Base-by-base conservation (phyloP, 2,113 vertebrate species). In the Pimephales promelas region DNA sequence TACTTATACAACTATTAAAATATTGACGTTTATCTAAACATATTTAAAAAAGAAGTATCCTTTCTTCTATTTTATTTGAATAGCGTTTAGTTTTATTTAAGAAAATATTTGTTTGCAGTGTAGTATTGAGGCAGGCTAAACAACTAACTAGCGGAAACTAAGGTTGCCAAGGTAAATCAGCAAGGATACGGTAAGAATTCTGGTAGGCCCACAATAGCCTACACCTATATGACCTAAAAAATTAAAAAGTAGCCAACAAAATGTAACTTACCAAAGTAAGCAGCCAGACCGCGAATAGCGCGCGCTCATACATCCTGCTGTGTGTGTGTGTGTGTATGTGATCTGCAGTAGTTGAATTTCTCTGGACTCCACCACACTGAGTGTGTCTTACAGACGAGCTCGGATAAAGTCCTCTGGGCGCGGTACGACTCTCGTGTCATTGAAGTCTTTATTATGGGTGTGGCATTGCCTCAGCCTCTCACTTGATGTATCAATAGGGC, bases 331-430 rank as follows among this genome's bases (percentile, higher is more conserved):
- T 34, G 74, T 18, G 31, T 79, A 10, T 74, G 72, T 31, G 72
- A 28, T 47, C 73, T 22, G 28, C 18, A n/a, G 49, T n/a, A n/a
- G 82, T 10, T 64, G 61, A 3, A 80, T 78, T 61, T 28, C 54
- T 61, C 54, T 26, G 34, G 76, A 28, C 57, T 8, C 43, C 72
- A 24, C 8, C 5, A 28, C 59, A 49, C 49, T 81, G 73, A 47
- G 45, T 66, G 57, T 62, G 34, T 70, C 56, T 68, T 14, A 52
- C 26, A 22, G 70, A 61, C 2, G 70, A 8, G 68, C 77, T 64
- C 54, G 59, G 77, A 28, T 87, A 76, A 81, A 87, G 82, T 81
- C 73, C 71, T 54, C 20, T 83, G 74, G 79, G 87, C 13, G 82
- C 73, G 71, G 82, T 61, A 61, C 34, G 11, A 3, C 70, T 70